Percentiles rank a stretch among this genome's conserved stretches.
phyloP scores from a whole-genome alignment of 2,113 vertebrate genomes.

The Plestiodon gilberti region DNA sequence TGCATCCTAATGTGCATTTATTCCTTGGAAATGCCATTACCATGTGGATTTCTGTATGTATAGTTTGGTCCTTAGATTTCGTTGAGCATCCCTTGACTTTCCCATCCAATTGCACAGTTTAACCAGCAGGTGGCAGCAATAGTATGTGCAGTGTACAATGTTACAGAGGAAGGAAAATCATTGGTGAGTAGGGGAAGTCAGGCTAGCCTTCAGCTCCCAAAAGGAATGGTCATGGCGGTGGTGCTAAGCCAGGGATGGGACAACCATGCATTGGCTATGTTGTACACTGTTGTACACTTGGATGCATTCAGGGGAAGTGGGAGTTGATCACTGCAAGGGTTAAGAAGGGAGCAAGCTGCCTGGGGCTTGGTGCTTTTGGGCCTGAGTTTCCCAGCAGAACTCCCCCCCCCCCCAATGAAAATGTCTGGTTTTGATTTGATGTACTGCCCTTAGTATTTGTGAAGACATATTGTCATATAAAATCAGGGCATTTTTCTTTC shows the following conservation, averaged over 20 bases:
- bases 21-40: too few species aligned
- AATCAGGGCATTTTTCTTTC: not conserved
- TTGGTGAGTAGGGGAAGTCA: not conserved
- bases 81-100: not conserved
- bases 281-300: not conserved
- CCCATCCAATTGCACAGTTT: not conserved
- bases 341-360: not conserved
- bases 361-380: not conserved
- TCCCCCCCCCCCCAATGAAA: not conserved
- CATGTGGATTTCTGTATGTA: too few species aligned
- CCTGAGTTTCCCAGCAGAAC: not conserved
- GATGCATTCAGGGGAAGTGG: not conserved
- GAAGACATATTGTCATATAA: too few species aligned
- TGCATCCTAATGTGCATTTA: too few species aligned
- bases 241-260: not conserved
- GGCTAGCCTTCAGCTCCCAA: not conserved
- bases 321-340: not conserved
- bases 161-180: not conserved
- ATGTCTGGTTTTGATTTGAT: not conserved
- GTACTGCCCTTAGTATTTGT: not conserved
- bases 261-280: not conserved
- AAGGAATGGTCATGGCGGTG: not conserved
- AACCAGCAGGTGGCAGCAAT: constrained; percentile 62
- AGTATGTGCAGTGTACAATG: not conserved
- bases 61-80: not conserved